Evolutionary conservation across 2,888 invertebrate genomes (phyloP).

Genomic region (Agriopis aurantiaria): DNA sequence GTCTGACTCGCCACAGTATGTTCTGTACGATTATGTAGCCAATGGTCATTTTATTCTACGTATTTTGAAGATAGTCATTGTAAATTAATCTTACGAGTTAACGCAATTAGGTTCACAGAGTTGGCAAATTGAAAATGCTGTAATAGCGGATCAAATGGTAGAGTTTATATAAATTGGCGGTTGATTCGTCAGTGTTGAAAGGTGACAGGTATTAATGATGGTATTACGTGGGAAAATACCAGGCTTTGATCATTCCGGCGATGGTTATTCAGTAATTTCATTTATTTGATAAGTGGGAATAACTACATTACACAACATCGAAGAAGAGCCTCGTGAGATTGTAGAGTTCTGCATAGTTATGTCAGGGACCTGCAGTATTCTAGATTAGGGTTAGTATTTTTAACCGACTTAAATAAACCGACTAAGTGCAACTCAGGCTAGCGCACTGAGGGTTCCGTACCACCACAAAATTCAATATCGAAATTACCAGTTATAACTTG

Average conservation of each 20-base stretch:
- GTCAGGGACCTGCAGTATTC: too few relatives aligned
- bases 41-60: neutral
- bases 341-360: neutral
- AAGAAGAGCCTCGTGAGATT: neutral
- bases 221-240: slow-evolving; percentile 16
- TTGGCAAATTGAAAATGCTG: neutral
- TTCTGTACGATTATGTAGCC: slow-evolving; percentile 16
- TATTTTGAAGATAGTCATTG: neutral
- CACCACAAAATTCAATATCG: too few relatives aligned
- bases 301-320: neutral
- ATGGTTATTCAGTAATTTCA: slow-evolving; percentile 9
- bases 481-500: too few relatives aligned
- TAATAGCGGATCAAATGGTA: neutral
- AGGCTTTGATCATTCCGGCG: neutral
- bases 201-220: slow-evolving; percentile 25
- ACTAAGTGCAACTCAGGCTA: too few relatives aligned
- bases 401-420: too few relatives aligned
- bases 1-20: slow-evolving; percentile 57
- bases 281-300: slow-evolving; percentile 5
- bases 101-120: slow-evolving; percentile 1
- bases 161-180: slow-evolving; percentile 12
- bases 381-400: too few relatives aligned
- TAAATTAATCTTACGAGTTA: slow-evolving; percentile 1
- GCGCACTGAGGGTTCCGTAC: too few relatives aligned
- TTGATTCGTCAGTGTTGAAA: slow-evolving; percentile 4